phyloP scores from a whole-genome alignment of 2,888 invertebrate genomes.

The Hypomecis atomaria region DNA sequence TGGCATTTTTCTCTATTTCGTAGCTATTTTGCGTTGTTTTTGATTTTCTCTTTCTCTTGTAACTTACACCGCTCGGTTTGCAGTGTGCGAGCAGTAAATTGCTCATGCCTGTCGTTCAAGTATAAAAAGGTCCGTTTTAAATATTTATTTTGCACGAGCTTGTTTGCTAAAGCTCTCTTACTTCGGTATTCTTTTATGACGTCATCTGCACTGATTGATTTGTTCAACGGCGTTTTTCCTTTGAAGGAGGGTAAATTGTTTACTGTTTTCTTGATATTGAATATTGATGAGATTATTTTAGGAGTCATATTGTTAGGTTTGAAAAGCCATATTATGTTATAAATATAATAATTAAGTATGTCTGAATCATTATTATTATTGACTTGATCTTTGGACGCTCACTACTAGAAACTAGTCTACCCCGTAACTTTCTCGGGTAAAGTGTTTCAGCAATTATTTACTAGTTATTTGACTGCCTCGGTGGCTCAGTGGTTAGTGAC shows the following conservation, averaged over 20 bases:
- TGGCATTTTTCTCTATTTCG: neutral
- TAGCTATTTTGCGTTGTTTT: neutral
- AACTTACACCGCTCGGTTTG: conserved; percentile 40
- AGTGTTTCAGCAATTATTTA: too few species aligned
- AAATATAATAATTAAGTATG: neutral
- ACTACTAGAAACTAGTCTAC: too few species aligned
- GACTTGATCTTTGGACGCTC: too few species aligned
- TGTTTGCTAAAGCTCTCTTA: conserved; percentile 46
- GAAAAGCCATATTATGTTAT: neutral
- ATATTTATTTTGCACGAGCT: conserved; percentile 41
- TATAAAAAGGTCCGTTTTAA: conserved; percentile 59
- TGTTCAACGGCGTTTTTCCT: conserved; percentile 33
- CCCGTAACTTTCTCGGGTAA: too few species aligned
- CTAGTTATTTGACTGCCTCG: too few species aligned
- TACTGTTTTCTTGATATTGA: conserved; percentile 30
- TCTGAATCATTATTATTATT: too few species aligned
- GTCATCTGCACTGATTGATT: conserved; percentile 50
- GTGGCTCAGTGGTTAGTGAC: too few species aligned
- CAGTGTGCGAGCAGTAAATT: conserved; percentile 59
- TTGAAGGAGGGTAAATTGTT: conserved; percentile 32
- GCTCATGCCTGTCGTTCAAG: conserved; percentile 66
- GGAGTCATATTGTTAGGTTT: neutral
- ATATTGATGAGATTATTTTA: conserved; percentile 36
- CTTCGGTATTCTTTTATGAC: conserved; percentile 57
- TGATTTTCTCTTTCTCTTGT: conserved; percentile 18